Evolutionary conservation across 2,797 vertebrate genomes (phyloP).

Genomic region (Sebastes paucispinis): DNA sequence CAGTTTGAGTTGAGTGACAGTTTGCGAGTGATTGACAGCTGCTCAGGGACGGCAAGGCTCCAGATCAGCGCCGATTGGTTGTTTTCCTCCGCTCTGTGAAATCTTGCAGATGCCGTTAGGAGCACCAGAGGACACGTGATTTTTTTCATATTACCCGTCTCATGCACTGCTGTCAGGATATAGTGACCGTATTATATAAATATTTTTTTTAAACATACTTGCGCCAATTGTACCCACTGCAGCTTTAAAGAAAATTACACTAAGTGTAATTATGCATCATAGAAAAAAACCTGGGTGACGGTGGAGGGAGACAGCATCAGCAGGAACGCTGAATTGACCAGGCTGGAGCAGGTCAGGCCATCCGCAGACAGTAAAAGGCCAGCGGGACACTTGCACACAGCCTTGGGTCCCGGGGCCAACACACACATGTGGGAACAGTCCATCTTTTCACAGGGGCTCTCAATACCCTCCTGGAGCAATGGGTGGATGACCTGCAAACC

Average conservation of each 20-base stretch:
- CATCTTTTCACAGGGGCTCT: slow-evolving; percentile 77
- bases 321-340: slow-evolving; percentile 80
- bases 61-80: too few relatives aligned
- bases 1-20: too few relatives aligned
- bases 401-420: slow-evolving; percentile 76
- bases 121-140: too few relatives aligned
- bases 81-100: too few relatives aligned
- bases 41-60: too few relatives aligned
- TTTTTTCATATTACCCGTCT: too few relatives aligned
- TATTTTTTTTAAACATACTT: too few relatives aligned
- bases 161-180: too few relatives aligned
- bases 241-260: neutral
- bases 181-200: too few relatives aligned
- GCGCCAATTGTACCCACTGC: too few relatives aligned
- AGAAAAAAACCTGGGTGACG: slow-evolving; percentile 79
- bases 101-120: too few relatives aligned
- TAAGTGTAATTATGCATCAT: neutral
- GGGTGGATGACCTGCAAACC: slow-evolving; percentile 87
- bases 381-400: slow-evolving; percentile 85
- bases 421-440: slow-evolving; percentile 92
- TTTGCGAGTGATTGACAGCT: too few relatives aligned
- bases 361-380: slow-evolving; percentile 80
- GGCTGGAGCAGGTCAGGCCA: slow-evolving; percentile 79
- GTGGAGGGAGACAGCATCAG: slow-evolving; percentile 81
- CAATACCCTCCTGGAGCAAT: slow-evolving; percentile 73